These are phyloP conservation scores for Drosophila eugracilis DNA, from an alignment of 1,140 invertebrate genomes.

Conservation along the genomic window DNA sequence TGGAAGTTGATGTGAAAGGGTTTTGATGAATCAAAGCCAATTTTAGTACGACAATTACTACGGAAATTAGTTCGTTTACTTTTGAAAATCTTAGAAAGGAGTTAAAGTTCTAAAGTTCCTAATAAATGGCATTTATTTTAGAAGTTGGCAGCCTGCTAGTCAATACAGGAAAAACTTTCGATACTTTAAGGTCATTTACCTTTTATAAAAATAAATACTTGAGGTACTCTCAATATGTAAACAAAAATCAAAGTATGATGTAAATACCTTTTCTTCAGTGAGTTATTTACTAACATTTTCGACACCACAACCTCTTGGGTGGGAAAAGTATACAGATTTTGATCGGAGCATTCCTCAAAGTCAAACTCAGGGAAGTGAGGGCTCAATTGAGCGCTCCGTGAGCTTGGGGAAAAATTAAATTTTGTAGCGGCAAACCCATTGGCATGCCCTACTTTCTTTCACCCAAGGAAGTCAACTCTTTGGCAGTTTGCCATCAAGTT, in stretches of 20 bases:
- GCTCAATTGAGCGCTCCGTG: not conserved
- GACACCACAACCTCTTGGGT: not conserved
- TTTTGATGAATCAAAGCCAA: not conserved
- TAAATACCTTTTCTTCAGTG: not conserved
- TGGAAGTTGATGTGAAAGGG: conserved; percentile 3
- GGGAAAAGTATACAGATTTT: not conserved
- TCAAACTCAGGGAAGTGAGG: not conserved
- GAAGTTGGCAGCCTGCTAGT: no score
- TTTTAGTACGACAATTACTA: not conserved
- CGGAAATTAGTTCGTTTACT: not conserved
- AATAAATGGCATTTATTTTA: no score
- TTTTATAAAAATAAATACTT: no score
- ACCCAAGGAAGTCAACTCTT: conserved; percentile 47
- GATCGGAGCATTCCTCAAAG: not conserved
- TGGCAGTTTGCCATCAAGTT: conserved; percentile 74
- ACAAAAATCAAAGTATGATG: not conserved
- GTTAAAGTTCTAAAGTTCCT: no score
- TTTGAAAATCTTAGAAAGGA: not conserved
- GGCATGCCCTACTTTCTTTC: conserved; percentile 46
- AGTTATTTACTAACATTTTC: not conserved
- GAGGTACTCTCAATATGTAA: not conserved
- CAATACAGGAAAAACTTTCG: no score
- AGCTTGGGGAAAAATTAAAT: conserved; percentile 53
- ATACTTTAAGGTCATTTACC: no score
- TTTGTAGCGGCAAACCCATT: conserved; percentile 39